Conservation (phyloP, 2,113 vertebrate species). For the Petrocephalus microphthalmus region DNA sequence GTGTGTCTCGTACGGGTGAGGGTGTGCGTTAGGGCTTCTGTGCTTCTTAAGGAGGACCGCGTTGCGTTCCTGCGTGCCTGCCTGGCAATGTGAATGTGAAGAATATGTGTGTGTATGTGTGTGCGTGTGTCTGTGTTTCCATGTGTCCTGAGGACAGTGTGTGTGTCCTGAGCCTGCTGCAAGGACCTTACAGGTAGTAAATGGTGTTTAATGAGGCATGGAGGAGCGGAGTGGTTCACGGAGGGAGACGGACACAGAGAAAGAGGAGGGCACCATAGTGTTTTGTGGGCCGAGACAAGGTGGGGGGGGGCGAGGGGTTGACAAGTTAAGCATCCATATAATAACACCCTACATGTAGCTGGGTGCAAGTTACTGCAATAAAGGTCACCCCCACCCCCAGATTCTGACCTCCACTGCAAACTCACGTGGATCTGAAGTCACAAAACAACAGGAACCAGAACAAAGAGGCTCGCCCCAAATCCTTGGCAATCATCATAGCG, state of each 20-base stretch:
- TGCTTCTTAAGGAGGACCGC: conserved; percentile 18
- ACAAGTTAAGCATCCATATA: conserved; percentile 36
- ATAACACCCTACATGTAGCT: conserved; percentile 34
- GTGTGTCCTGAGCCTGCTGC: conserved; percentile 24
- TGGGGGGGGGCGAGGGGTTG: conserved; percentile 16
- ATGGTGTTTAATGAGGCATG: conserved; percentile 31
- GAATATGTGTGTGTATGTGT: neutral
- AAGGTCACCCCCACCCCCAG: conserved; percentile 20
- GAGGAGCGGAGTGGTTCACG: neutral
- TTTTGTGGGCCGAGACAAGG: neutral
- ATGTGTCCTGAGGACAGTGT: neutral
- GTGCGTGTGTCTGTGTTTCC: neutral
- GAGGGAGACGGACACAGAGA: neutral
- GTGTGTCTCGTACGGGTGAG: neutral
- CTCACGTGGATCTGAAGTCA: neutral
- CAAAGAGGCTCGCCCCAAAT: conserved; percentile 45
- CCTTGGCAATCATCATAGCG: conserved; percentile 16
- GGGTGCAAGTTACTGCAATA: conserved; percentile 6
- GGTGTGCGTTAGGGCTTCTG: neutral
- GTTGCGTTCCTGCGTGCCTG: neutral
- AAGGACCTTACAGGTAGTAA: conserved; percentile 26
- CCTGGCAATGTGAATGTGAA: neutral
- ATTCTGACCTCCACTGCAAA: conserved; percentile 17
- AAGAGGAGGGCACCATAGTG: neutral
- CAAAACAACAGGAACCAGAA: neutral